Percentiles rank a stretch among this genome's conserved stretches.
Conservation (phyloP, 2,888 invertebrate species). For the Dynastes hyllus region DNA sequence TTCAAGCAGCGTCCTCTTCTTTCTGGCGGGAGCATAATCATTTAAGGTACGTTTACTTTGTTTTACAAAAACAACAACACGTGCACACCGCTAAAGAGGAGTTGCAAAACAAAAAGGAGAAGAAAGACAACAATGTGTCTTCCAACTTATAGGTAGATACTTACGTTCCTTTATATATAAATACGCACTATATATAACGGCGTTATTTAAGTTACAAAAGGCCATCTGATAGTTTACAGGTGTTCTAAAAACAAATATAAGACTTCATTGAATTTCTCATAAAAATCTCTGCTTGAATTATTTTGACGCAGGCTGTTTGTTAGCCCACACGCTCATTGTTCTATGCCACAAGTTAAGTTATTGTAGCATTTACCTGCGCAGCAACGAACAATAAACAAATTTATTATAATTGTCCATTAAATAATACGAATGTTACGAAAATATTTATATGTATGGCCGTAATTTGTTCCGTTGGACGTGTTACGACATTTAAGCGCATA, state of each 20-base stretch:
- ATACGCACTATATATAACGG: slow-evolving; percentile 44
- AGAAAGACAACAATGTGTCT: slow-evolving; percentile 34
- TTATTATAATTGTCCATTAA: slow-evolving; percentile 54
- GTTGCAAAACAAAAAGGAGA: slow-evolving; percentile 31
- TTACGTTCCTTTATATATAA: background rate
- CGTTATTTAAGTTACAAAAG: slow-evolving; percentile 56
- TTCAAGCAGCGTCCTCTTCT: slow-evolving; percentile 29
- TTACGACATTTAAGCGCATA: slow-evolving; percentile 26
- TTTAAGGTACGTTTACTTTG: slow-evolving; percentile 50
- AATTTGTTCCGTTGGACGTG: slow-evolving; percentile 39
- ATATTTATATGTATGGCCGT: slow-evolving; percentile 41
- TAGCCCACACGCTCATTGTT: slow-evolving; percentile 59
- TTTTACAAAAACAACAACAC: slow-evolving; percentile 51
- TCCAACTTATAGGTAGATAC: slow-evolving; percentile 25
- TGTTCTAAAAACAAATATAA: slow-evolving; percentile 58
- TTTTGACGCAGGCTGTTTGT: slow-evolving; percentile 57
- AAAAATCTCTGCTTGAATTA: slow-evolving; percentile 58
- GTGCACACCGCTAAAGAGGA: slow-evolving; percentile 50
- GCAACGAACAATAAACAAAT: slow-evolving; percentile 54
- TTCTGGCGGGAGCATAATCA: slow-evolving; percentile 33
- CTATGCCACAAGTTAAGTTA: slow-evolving; percentile 55
- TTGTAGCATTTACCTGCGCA: slow-evolving; percentile 53
- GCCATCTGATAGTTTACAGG: slow-evolving; percentile 59
- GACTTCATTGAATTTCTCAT: slow-evolving; percentile 58
- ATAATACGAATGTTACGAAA: slow-evolving; percentile 48